A percentile compares a stretch with the other conserved stretches of the same genome.
These are phyloP conservation scores for Dyspetes luteomarginatus DNA, from an alignment of 2,888 invertebrate species.

Conservation along the genomic window DNA sequence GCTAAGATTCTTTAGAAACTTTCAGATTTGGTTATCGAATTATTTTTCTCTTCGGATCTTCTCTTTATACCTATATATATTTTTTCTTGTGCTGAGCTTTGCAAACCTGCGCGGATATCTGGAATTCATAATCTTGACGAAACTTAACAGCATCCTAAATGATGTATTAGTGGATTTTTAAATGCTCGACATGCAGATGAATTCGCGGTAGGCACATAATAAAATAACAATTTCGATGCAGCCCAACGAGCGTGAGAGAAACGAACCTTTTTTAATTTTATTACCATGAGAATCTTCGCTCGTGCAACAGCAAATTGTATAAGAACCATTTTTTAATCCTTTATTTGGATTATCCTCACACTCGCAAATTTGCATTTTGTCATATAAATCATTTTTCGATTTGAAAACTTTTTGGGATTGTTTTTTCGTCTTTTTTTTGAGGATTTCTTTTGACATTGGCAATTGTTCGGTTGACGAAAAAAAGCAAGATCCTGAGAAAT, in stretches of 20 bases:
- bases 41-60: conserved; percentile 23
- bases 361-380: conserved; percentile 58
- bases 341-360: conserved; percentile 55
- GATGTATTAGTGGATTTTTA: conserved; percentile 60
- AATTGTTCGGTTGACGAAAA: background rate
- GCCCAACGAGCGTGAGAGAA: background rate
- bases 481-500: background rate
- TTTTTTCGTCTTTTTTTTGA: background rate
- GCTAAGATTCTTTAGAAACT: conserved; percentile 39
- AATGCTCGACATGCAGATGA: conserved; percentile 17
- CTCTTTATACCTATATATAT: conserved; percentile 13
- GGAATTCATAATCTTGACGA: conserved; percentile 63
- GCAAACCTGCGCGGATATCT: conserved; percentile 30
- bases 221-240: conserved; percentile 38
- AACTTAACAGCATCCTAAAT: conserved; percentile 61
- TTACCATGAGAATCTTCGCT: conserved; percentile 29
- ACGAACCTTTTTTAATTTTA: conserved; percentile 50
- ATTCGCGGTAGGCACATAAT: conserved; percentile 33
- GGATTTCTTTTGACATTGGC: background rate
- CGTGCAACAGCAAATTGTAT: conserved; percentile 53
- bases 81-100: background rate
- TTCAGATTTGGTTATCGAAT: conserved; percentile 30
- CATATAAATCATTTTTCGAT: background rate
- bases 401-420: background rate
- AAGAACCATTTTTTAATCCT: background rate